Conservation (phyloP, 30 jellyfish, hydroid and myxozoan genomes). For the Turritopsis dohrnii region DNA sequence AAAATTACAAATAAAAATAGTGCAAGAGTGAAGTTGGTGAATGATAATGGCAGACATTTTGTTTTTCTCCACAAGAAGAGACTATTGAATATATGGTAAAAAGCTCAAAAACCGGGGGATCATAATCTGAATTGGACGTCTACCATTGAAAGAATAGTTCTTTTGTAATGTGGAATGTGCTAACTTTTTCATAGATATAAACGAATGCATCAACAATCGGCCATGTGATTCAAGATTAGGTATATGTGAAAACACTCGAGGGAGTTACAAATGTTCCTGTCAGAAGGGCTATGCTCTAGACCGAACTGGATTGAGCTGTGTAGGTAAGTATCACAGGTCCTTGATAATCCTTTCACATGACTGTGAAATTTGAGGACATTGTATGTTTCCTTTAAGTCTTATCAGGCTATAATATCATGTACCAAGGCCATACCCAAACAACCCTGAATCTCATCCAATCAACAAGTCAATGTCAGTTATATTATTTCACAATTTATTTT, state of each 20-base stretch:
- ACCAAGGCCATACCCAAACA: no score
- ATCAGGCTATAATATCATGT: not conserved
- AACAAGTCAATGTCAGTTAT: no score
- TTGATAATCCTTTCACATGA: not conserved
- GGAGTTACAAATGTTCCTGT: constrained; percentile 7
- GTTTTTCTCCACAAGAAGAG: no score
- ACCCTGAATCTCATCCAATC: not conserved
- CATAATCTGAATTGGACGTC: no score
- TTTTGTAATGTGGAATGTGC: not conserved
- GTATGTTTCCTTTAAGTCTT: not conserved
- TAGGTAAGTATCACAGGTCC: no score
- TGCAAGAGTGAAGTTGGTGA: no score
- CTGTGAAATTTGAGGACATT: not conserved
- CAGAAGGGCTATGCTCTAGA: not conserved
- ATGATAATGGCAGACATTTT: no score
- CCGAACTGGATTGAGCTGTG: not conserved
- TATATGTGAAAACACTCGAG: not conserved
- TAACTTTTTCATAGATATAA: not conserved
- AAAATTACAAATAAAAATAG: no score
- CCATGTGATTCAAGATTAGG: constrained; percentile 9
- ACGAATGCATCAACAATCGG: not conserved
- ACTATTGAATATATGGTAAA: no score
- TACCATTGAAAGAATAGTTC: no score
- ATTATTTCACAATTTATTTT: no score
- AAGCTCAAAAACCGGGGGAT: no score